Percentiles rank a stretch among this genome's conserved stretches.
These are phyloP conservation scores for Himalopsyche japonica DNA, from an alignment of 2,888 invertebrate genomes.

Conservation along the genomic window DNA sequence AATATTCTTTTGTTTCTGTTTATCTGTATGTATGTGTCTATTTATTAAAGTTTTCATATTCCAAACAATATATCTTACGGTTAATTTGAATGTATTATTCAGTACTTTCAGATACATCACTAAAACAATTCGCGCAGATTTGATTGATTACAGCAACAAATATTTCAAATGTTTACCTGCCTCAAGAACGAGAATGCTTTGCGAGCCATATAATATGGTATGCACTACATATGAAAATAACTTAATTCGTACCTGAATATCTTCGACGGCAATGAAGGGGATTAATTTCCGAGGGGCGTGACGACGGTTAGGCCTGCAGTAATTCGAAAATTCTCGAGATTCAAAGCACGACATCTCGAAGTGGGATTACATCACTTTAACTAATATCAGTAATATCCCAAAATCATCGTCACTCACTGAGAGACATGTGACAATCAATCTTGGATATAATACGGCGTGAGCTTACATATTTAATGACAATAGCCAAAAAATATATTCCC, in stretches of 20 bases:
- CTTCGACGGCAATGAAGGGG: neutral
- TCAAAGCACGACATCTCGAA: neutral
- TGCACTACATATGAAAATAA: neutral
- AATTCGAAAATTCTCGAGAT: neutral
- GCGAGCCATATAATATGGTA: neutral
- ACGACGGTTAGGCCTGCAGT: neutral
- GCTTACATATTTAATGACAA: no score
- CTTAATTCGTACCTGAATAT: neutral
- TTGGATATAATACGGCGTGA: neutral
- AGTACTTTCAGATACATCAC: no score
- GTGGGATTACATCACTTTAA: neutral
- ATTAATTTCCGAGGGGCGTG: neutral
- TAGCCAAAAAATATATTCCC: no score
- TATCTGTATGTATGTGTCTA: no score
- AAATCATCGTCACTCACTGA: neutral
- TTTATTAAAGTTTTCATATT: no score
- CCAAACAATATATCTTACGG: no score
- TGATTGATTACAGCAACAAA: no score
- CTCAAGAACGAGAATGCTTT: neutral
- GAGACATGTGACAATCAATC: neutral
- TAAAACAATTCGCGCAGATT: no score
- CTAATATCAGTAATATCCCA: neutral
- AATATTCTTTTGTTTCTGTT: no score
- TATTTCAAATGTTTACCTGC: no score
- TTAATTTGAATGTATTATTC: no score